phyloP scores from a whole-genome alignment of 2,113 vertebrate genomes.

The Nycticebus coucang region DNA sequence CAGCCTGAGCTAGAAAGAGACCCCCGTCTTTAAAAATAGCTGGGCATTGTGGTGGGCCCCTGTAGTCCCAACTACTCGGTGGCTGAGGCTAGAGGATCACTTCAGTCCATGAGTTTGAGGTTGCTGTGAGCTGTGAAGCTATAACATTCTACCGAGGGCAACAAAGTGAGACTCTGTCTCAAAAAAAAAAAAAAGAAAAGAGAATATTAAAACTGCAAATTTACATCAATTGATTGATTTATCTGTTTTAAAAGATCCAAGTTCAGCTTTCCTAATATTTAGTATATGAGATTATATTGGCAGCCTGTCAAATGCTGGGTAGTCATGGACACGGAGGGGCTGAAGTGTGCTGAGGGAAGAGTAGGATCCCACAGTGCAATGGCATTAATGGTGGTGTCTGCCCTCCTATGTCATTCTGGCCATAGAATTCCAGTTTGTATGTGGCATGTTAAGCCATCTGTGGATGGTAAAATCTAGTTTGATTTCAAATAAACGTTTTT shows the following conservation, averaged over 20 bases:
- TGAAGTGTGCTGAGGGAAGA: not conserved
- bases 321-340: not conserved
- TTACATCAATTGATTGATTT: not conserved
- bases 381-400: no score
- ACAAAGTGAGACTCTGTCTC: no score
- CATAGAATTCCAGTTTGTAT: not conserved
- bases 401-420: not conserved
- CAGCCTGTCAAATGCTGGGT: not conserved
- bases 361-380: not conserved
- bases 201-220: not conserved
- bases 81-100: no score
- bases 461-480: not conserved
- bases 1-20: no score
- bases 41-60: no score
- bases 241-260: not conserved
- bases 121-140: no score
- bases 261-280: not conserved
- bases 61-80: no score
- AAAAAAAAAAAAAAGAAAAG: not conserved
- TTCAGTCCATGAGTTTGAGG: no score
- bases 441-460: not conserved
- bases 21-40: no score
- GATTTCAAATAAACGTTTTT: slow-evolving; percentile 1
- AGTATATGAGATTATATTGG: not conserved
- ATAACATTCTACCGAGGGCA: no score